Percentiles rank a stretch among this genome's conserved stretches.
Conservation (phyloP, 2,888 invertebrate species). For the Apantesis nais region DNA sequence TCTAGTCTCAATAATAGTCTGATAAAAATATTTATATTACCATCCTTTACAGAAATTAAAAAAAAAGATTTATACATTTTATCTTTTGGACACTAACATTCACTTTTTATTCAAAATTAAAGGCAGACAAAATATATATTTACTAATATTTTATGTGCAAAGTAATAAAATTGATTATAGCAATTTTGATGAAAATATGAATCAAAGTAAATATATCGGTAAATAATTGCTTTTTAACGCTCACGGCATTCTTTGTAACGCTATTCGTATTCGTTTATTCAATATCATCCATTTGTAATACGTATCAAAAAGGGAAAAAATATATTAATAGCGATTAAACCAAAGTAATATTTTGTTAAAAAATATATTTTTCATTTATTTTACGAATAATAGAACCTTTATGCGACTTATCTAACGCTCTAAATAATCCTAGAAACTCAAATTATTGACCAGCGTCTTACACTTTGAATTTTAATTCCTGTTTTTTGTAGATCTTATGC, state of each 20-base stretch:
- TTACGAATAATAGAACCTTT: neutral
- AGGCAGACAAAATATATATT: neutral
- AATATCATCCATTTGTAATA: neutral
- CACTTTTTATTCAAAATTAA: neutral
- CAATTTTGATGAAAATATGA: neutral
- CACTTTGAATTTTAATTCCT: too few species aligned
- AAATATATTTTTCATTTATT: neutral
- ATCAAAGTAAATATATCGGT: neutral
- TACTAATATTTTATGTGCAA: neutral
- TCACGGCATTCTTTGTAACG: slow-evolving; percentile 2
- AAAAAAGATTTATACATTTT: too few species aligned
- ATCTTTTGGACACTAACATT: too few species aligned
- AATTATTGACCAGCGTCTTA: too few species aligned
- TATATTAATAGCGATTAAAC: neutral
- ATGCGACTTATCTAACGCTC: too few species aligned
- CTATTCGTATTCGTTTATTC: neutral
- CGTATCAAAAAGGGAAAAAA: neutral
- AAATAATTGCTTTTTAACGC: slow-evolving; percentile 9
- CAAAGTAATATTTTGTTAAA: neutral
- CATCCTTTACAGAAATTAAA: too few species aligned
- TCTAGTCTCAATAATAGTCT: too few species aligned
- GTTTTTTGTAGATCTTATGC: too few species aligned
- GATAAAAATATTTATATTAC: too few species aligned
- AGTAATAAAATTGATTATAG: neutral
- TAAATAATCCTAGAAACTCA: too few species aligned